Percentiles rank a stretch among this genome's conserved stretches.
phyloP scores from a whole-genome alignment of 1,140 invertebrate genomes.

The Pogonognathellus flavescens region DNA sequence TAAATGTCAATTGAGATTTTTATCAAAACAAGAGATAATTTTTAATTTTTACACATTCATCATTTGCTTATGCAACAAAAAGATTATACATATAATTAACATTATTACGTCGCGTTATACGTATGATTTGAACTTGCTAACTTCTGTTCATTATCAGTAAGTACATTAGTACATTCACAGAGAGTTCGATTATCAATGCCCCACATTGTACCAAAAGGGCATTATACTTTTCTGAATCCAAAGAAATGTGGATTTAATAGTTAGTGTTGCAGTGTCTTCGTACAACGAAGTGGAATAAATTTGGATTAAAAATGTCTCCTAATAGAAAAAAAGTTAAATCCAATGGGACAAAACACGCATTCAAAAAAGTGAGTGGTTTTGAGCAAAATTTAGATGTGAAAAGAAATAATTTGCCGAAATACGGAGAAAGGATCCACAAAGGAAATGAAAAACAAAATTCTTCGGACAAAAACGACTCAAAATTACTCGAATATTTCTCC shows the following conservation, averaged over 20 bases:
- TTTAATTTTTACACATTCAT: neutral
- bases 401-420: neutral
- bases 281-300: neutral
- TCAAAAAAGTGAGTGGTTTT: neutral
- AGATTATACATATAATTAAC: too few relatives aligned
- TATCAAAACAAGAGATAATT: neutral
- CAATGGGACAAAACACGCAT: neutral
- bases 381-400: too few relatives aligned
- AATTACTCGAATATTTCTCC: constrained; percentile 41
- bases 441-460: neutral
- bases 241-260: neutral
- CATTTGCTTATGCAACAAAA: too few relatives aligned
- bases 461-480: neutral
- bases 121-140: too few relatives aligned
- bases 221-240: neutral
- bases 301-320: neutral
- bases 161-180: too few relatives aligned
- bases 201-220: too few relatives aligned
- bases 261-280: too few relatives aligned
- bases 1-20: neutral
- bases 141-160: too few relatives aligned
- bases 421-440: constrained; percentile 16
- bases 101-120: too few relatives aligned
- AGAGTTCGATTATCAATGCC: too few relatives aligned
- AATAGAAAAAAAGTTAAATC: neutral